Base-by-base conservation (phyloP, 2,888 invertebrate genomes). In the Argyra leucocephala region DNA sequence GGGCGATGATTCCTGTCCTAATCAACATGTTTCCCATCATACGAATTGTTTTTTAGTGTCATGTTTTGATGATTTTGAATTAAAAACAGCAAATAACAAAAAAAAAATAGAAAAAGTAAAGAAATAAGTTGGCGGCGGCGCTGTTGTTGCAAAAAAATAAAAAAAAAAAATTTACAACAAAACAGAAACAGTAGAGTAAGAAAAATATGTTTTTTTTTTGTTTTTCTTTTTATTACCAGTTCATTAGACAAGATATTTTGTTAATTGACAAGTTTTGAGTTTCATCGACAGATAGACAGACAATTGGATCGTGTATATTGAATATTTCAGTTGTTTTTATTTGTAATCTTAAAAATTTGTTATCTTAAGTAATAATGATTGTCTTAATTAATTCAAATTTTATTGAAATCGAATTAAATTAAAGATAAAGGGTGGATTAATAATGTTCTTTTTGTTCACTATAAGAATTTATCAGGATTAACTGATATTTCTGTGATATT, bases 251-350 rank as follows among this genome's bases (percentile, higher is more conserved):
- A 66, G 69, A 69, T 68, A 67, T 67, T 69, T 69, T 68, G 69
- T 69, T 69, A 69, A 69, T 69, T 69, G 69, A 69, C 69, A 69
- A 69, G 69, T 69, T 69, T 69, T 69, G 69, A 69, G 68, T 69
- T 68, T 67, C 68, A 69, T 69, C 69, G 69, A 69, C 69, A 69
- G 67, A 68, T 69, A 67, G 67, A 69, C 65, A 68, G 68, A 69
- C 69, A 69, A 68, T 68, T 68, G n/a, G n/a, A n/a, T n/a, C n/a
- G n/a, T n/a, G n/a, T n/a, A n/a, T n/a, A n/a, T n/a, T n/a, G n/a
- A n/a, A n/a, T n/a, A 12, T 22, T 22, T 57, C 57, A 22, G 9
- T 9, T 57, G 9, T 57, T 21, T 22, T 7, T 57, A 22, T 57
- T 10, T 57, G 57, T 21, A 21, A 57, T 21, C 22, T 57, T 9